Percentiles rank a stretch among this genome's conserved stretches.
Evolutionary conservation across 2,888 invertebrate species (phyloP).

Genomic region (Glaucopsyche alexis): DNA sequence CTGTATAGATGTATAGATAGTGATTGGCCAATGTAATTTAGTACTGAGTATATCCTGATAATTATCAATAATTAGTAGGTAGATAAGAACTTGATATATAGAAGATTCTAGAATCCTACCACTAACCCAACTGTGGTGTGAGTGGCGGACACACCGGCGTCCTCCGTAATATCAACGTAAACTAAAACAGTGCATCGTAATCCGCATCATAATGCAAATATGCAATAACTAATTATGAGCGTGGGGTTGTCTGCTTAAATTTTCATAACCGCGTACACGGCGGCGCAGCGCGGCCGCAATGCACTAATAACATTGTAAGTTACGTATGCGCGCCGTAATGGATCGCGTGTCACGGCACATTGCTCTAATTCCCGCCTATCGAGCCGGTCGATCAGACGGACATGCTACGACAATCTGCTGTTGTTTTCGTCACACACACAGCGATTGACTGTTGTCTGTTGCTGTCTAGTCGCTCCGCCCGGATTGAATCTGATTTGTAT

Average conservation of each 20-base stretch:
- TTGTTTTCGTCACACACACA: constrained; percentile 24
- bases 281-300: neutral
- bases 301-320: constrained; percentile 28
- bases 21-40: too few species aligned
- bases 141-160: neutral
- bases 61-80: too few species aligned
- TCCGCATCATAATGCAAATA: neutral
- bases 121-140: neutral
- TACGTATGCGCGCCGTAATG: constrained; percentile 22
- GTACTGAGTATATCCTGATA: too few species aligned
- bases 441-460: neutral
- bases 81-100: too few species aligned
- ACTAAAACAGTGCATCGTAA: neutral
- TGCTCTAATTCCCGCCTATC: constrained; percentile 26
- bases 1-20: too few species aligned
- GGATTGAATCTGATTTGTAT: constrained; percentile 17
- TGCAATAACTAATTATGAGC: neutral
- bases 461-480: neutral
- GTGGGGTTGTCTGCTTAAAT: constrained; percentile 9
- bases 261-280: constrained; percentile 9
- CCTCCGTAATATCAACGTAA: neutral
- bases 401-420: constrained; percentile 20
- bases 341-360: constrained; percentile 26
- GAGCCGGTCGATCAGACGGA: constrained; percentile 14
- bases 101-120: too few species aligned